phyloP scores from a whole-genome alignment of 2,888 invertebrate species.

The Orchesellides sinensis region DNA sequence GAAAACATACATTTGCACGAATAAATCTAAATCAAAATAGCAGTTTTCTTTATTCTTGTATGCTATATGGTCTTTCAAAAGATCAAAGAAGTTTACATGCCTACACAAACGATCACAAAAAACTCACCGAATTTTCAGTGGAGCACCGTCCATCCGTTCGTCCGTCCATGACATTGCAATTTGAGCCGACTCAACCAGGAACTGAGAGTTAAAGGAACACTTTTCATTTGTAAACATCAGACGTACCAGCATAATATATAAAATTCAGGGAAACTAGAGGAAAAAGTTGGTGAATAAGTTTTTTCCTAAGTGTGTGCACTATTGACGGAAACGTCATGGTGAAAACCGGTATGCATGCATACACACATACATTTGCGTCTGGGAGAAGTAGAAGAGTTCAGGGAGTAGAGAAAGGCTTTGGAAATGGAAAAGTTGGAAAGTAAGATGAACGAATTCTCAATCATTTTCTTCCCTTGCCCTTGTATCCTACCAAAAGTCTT shows the following conservation, averaged over 20 bases:
- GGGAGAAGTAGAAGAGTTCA: not conserved
- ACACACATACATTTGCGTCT: not conserved
- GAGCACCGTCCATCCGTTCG: not conserved
- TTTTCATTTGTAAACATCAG: constrained; percentile 4
- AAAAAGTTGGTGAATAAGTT: not conserved
- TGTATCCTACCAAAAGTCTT: too few relatives aligned
- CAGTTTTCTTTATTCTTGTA: too few relatives aligned
- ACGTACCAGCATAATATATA: too few relatives aligned
- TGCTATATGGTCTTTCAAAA: too few relatives aligned
- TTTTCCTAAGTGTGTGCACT: too few relatives aligned
- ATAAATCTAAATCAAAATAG: too few relatives aligned
- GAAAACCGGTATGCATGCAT: not conserved
- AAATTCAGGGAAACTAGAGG: not conserved
- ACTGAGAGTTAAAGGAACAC: not conserved
- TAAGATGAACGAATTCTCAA: too few relatives aligned
- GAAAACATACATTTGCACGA: too few relatives aligned
- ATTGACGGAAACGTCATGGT: not conserved
- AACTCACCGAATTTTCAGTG: too few relatives aligned
- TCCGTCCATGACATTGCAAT: constrained; percentile 46
- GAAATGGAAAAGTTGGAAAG: constrained; percentile 3
- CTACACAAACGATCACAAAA: too few relatives aligned
- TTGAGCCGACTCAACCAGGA: not conserved
- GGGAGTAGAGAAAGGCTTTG: not conserved
- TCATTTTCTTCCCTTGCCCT: too few relatives aligned
- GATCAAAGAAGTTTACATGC: too few relatives aligned